phyloP scores from a whole-genome alignment of 2,888 invertebrate genomes.

The Pherbina coryleti region DNA sequence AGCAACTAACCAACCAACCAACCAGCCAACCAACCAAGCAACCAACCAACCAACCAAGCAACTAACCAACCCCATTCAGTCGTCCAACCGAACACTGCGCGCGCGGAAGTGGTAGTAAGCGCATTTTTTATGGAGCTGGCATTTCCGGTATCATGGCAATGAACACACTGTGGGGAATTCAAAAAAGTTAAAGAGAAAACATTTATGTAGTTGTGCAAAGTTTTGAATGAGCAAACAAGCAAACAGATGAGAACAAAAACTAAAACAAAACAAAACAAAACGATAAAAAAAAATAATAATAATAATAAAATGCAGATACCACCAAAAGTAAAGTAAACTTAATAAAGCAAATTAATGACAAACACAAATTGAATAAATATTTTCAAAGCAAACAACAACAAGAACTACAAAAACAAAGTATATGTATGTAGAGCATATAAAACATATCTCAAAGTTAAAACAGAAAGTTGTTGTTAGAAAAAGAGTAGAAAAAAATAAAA shows the following conservation, averaged over 20 bases:
- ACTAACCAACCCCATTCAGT: not conserved
- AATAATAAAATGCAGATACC: constrained; percentile 1
- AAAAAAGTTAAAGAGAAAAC: not conserved
- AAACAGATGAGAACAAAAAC: not conserved
- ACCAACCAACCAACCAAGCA: not conserved
- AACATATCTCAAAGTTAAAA: not conserved
- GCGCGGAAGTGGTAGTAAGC: not conserved
- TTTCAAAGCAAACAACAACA: too few species aligned
- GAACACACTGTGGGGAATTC: constrained; percentile 20
- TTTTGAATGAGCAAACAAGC: not conserved
- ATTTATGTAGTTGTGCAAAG: not conserved
- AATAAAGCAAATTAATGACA: too few species aligned
- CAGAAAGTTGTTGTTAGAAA: not conserved
- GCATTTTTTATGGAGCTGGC: constrained; percentile 45
- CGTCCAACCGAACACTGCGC: not conserved
- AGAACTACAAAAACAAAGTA: too few species aligned
- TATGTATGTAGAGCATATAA: not conserved
- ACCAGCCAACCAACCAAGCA: not conserved
- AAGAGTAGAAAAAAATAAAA: not conserved
- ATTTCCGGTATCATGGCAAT: constrained; percentile 49
- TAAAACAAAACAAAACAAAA: not conserved
- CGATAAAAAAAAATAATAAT: not conserved
- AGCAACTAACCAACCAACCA: not conserved
- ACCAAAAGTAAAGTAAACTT: not conserved
- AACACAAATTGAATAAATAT: too few species aligned